A percentile compares a stretch with the other conserved stretches of the same genome.
Conservation (phyloP, 1,140 invertebrate species). For the Polypedilum vanderplanki region DNA sequence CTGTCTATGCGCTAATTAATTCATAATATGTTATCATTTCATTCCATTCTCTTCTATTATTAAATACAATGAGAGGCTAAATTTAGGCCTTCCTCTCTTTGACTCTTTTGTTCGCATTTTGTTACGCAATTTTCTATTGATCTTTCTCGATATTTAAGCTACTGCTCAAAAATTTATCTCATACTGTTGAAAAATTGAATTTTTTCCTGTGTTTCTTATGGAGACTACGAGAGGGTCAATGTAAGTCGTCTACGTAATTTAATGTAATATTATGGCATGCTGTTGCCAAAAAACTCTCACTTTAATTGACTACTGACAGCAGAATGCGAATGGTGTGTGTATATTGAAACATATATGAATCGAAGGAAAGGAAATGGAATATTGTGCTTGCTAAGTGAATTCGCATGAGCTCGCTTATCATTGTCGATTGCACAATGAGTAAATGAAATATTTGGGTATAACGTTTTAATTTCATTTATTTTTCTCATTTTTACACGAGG, state of each 20-base stretch:
- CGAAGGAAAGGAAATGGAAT: background rate
- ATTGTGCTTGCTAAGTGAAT: background rate
- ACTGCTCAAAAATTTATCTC: background rate
- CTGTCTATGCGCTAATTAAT: background rate
- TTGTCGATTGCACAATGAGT: background rate
- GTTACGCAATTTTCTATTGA: constrained; percentile 1
- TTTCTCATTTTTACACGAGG: no score
- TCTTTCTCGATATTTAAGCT: background rate
- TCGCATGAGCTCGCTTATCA: background rate
- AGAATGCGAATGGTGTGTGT: background rate
- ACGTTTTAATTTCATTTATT: no score
- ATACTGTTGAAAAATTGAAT: background rate
- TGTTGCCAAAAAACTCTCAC: constrained; percentile 17
- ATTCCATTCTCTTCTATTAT: background rate
- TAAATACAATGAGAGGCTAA: no score
- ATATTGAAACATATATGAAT: background rate
- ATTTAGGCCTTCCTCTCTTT: no score
- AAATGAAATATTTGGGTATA: background rate
- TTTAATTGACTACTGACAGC: background rate
- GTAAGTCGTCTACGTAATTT: background rate
- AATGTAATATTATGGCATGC: background rate
- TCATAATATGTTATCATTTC: constrained; percentile 13
- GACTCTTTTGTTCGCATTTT: no score
- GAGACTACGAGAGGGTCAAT: background rate
- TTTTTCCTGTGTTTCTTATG: background rate